A percentile compares a stretch with the other conserved stretches of the same genome.
Evolutionary conservation across 2,888 invertebrate species (phyloP).

Genomic region (Chouioia cunea): DNA sequence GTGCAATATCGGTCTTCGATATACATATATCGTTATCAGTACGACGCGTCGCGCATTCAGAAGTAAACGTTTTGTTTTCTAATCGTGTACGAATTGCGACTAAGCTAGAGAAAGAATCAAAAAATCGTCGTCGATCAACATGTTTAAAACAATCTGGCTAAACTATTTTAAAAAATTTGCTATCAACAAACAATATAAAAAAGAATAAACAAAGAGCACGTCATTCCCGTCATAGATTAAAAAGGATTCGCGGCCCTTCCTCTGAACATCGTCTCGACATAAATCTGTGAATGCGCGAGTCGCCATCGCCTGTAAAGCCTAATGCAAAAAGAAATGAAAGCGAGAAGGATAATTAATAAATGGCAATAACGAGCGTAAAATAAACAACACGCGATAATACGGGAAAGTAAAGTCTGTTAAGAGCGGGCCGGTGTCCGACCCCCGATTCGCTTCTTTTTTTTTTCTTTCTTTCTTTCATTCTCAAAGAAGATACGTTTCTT

Average conservation of each 20-base stretch:
- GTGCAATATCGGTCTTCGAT: conserved; percentile 43
- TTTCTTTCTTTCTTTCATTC: background rate
- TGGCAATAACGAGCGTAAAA: conserved; percentile 40
- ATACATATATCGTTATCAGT: conserved; percentile 8
- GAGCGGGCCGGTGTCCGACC: conserved; percentile 46
- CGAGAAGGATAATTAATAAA: background rate
- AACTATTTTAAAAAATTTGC: too few species aligned
- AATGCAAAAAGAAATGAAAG: background rate
- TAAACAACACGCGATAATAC: conserved; percentile 13
- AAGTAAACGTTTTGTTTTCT: conserved; percentile 14
- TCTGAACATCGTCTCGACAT: background rate
- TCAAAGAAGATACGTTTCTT: conserved; percentile 12
- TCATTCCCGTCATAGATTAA: background rate
- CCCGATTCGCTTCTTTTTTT: conserved; percentile 3
- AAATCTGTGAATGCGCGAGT: conserved; percentile 27
- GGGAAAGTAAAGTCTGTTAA: conserved; percentile 38
- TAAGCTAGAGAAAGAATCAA: conserved; percentile 44
- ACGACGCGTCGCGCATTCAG: conserved; percentile 32
- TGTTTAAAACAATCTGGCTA: too few species aligned
- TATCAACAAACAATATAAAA: conserved; percentile 8
- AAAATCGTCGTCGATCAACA: background rate
- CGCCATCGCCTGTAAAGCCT: background rate
- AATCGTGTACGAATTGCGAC: conserved; percentile 33
- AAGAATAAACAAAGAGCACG: conserved; percentile 22
- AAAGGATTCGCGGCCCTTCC: conserved; percentile 15